Evolutionary conservation across 2,888 invertebrate species (phyloP).

Genomic region (Malthinus seriepunctatus): DNA sequence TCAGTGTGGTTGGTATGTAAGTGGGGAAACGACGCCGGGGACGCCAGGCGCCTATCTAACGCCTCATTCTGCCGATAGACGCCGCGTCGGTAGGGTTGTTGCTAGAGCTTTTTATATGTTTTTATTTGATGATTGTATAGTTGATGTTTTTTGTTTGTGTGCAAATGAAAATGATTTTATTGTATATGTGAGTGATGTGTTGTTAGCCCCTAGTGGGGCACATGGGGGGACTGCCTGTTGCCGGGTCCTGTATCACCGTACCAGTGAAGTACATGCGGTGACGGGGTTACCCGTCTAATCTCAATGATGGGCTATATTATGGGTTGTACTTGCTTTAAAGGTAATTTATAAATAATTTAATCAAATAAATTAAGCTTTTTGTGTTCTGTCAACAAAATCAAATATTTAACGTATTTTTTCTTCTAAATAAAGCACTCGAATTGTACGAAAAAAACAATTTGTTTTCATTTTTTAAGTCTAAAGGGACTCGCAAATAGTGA

Average conservation of each 20-base stretch:
- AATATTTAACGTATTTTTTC: too few species aligned
- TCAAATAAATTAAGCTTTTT: neutral
- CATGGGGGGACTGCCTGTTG: constrained; percentile 37
- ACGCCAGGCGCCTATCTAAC: constrained; percentile 46
- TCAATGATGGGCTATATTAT: constrained; percentile 93
- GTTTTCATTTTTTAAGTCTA: neutral
- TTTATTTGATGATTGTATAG: constrained; percentile 23
- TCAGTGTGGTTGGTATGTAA: constrained; percentile 47
- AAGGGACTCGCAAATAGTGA: neutral
- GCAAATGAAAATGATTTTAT: constrained; percentile 21
- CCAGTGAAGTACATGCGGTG: constrained; percentile 40
- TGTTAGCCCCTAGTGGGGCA: constrained; percentile 34
- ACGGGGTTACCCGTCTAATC: constrained; percentile 40
- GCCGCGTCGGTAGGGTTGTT: constrained; percentile 33
- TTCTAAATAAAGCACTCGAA: too few species aligned
- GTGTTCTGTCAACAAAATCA: too few species aligned
- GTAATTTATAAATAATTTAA: constrained; percentile 53
- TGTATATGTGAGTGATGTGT: constrained; percentile 34
- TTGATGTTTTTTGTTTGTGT: constrained; percentile 29
- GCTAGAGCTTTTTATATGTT: constrained; percentile 25
- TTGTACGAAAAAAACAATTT: neutral
- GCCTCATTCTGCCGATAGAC: constrained; percentile 52
- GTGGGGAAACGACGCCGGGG: constrained; percentile 55
- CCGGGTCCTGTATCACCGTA: constrained; percentile 31
- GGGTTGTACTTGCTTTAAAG: constrained; percentile 92